Evolutionary conservation across 2,888 invertebrate genomes (phyloP), one percentile per base, ranked within the genome.

Genomic region (Apodemia duryi): DNA sequence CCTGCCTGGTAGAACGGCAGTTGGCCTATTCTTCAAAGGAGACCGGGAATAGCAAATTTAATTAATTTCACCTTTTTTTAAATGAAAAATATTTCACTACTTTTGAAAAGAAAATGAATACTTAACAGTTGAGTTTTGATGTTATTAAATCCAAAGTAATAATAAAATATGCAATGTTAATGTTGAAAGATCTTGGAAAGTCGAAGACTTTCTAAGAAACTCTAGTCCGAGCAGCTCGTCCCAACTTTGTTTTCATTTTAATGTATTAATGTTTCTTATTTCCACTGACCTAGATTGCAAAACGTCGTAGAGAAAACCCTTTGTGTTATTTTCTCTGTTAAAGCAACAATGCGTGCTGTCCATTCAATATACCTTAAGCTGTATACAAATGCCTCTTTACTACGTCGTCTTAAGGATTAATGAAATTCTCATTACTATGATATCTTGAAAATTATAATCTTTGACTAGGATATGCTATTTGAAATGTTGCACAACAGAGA

Each of bases 211-310:
- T 54, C 11, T 54, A 54, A 54, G 28, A 43, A 43, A 54, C 52
- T 54, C 29, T 54, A 21, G 52, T 43, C 21, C 9, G 29, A 54
- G 54, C 52, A 9, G 9, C 28, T 54, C 54, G 54, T 54, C 9
- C 54, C 21, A 29, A 54, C 29, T 54, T 54, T 28, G 54, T 54
- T 54, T 54, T 28, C 54, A 29, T 10, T 54, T 54, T 54, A 54
- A 54, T 54, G 29, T 54, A 54, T 54, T 54, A 54, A 54, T 28
- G 54, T 54, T 54, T 7, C 54, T 54, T 54, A 29, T 54, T 54
- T 54, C 29, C 29, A 54, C 54, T 54, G 54, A 54, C 54, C 54
- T 54, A 54, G 54, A 57, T 32, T 4, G 32, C 11, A 29, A 57
- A 57, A 57, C 54, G 52, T 52, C 52, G 54, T 29, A 57, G 54